Base-by-base conservation (phyloP, 2,888 invertebrate species). In the Nemurella pictetii region DNA sequence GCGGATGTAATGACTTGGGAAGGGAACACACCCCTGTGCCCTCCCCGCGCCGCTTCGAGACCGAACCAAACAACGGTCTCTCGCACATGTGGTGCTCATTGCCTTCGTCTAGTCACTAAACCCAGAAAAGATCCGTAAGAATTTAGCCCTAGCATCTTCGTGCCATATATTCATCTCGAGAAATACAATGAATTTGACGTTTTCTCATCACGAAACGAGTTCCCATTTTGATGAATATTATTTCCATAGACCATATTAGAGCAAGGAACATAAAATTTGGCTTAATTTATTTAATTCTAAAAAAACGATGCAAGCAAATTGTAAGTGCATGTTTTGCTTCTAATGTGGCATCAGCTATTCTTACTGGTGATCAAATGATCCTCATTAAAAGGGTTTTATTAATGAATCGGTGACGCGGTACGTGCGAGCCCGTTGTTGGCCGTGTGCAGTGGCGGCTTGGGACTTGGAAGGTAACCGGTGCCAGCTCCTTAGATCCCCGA, bases 21-120 rank as follows among this genome's bases (percentile, higher is more conserved):
- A 29, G 74, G 73, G 74, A 28, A 29, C 0, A n/a, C 20, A 27
- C 35, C 78, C 84, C 74, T 75, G n/a, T 1, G n/a, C 29, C 74
- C 75, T 12, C 84, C 35, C 28, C 20, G 27, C 27, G 12, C 75
- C 84, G 32, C 75, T n/a, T 20, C 74, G 26, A 3, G 29, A 25
- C 3, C n/a, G 0, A 26, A 36, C 73, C 29, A 5, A 72, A n/a
- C 20, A 35, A 3, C 28, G n/a, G 55, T 28, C 55, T 55, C 4
- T 27, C 83, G 55, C 73, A 75, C 78, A 77, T 80, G 72, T 25
- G 80, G 30, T 80, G n/a, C 72, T 32, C 84, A 9, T n/a, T 55
- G 29, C 29, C 36, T 7, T 9, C n/a, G 15, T 84, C 55, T 55
- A n/a, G n/a, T 7, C 55, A 55, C 55, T 55, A 1, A 55, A 55